A percentile compares a stretch with the other conserved stretches of the same genome.
Conservation (phyloP, 2,888 invertebrate genomes). For the Lymantria monacha region DNA sequence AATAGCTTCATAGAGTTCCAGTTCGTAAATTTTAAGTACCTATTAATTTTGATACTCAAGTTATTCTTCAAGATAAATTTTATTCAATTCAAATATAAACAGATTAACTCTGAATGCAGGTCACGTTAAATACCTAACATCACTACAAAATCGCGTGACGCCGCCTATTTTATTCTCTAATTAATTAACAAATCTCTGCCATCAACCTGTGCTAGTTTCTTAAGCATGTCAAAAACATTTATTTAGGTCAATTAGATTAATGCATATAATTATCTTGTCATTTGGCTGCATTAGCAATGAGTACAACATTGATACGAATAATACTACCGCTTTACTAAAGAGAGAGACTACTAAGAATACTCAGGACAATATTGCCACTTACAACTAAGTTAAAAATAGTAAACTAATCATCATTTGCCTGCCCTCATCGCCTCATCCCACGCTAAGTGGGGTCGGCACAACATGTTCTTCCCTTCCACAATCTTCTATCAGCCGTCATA, state of each 20-base stretch:
- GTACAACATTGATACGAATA: background rate
- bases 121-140: constrained; percentile 48
- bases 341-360: no score
- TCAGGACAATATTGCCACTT: no score
- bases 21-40: no score
- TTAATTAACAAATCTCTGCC: constrained; percentile 69
- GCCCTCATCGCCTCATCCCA: no score
- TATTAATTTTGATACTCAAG: background rate
- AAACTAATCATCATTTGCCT: no score
- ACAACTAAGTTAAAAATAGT: no score
- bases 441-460: no score
- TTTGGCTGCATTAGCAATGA: background rate
- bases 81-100: constrained; percentile 1
- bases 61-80: background rate
- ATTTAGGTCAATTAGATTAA: constrained; percentile 37
- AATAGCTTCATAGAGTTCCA: no score
- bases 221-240: constrained; percentile 29
- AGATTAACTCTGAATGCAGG: constrained; percentile 40
- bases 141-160: constrained; percentile 59
- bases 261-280: constrained; percentile 16
- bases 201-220: constrained; percentile 65
- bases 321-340: no score
- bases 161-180: constrained; percentile 59
- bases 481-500: no score
- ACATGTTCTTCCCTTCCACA: no score